Base-by-base conservation (phyloP, 1,140 invertebrate species). In the Stenopsyche tienmushanensis region DNA sequence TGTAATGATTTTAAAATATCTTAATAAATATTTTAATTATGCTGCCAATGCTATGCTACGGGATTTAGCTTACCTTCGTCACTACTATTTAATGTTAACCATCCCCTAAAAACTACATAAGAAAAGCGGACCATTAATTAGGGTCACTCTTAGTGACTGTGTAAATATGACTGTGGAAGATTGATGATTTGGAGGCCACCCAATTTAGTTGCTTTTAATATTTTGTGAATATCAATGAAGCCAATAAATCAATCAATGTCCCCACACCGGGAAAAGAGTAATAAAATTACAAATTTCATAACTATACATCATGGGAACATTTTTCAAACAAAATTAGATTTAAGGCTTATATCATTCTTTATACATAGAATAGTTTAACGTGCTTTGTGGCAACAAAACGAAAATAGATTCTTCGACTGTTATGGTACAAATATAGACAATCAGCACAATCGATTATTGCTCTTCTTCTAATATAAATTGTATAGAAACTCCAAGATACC, bases 211-310 rank as follows among this genome's bases (percentile, higher is more conserved):
- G 57, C 57, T 60, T 60, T 60, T 60, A 60, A 60, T 42, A 60
- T 60, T 60, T 60, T 60, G 57, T 60, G 57, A 60, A 60, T 60
- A 60, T 60, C 57, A 60, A 60, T 49, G 44, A 44, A 60, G 42
- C 57, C 57, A 60, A 60, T 60, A 60, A 60, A 60, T 60, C 57
- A 60, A 60, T 60, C 57, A 60, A 60, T 60, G 57, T 60, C 57
- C 42, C 57, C 41, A 8, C 20, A 1, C 1, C 55, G 29, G 5
- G 17, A 5, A 47, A 9, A 13, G 17, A 47, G 17, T 8, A 47
- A 47, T 47, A 15, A 8, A 47, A 47, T 47, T 8, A 47, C 44
- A 47, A 47, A 47, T 15, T 47, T 47, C 17, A 15, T 13, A 18
- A 15, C 44, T 47, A 47, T 47, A 47, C 17, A 47, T 47, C 44